Base-by-base conservation (phyloP, 1,140 invertebrate species). In the Ctenoplectra terminalis region DNA sequence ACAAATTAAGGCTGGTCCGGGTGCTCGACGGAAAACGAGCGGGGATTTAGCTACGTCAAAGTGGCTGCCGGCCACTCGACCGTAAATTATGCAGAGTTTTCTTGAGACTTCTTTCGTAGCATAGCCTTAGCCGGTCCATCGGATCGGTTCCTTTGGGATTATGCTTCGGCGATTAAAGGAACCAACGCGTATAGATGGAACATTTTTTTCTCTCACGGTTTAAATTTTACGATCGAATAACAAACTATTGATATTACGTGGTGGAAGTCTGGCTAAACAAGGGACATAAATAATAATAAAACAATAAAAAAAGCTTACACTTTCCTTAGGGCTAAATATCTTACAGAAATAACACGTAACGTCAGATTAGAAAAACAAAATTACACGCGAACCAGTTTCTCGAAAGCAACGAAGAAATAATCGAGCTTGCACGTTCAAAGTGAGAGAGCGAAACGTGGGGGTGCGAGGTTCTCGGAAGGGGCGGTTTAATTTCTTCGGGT, bases 51-150 rank as follows among this genome's bases (percentile, higher is more conserved):
- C 77, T 61, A 82, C 78, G 82, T 84, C 82, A 84, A 84, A 82
- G 78, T 52, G 71, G 71, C 66, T 60, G 61, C 63, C 48, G 52
- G 31, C 29, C 63, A 37, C 46, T 85, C 84, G 78, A 61, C 77
- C 78, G 78, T 86, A 66, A 86, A 86, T 86, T 86, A 86, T 81
- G 84, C 84, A 85, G 52, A 85, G 81, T 86, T 86, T 81, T 85
- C 77, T 85, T 82, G 66, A 63, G 78, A 85, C 85, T 82, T 48
- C 63, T 74, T 74, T 81, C 31, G 29, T 66, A 46, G 40, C 20
- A 46, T 58, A 34, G 34, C 83, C 46, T 48, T 60, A n/a, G 54
- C 76, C 37, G 34, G 34, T 58, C 37, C 40, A 58, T 69, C 66
- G 50, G 40, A 77, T 56, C 63, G 63, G 23, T 48, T 70, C 29